Evolutionary conservation across 2,797 vertebrate species (phyloP).

Genomic region (Anguilla pacifica): DNA sequence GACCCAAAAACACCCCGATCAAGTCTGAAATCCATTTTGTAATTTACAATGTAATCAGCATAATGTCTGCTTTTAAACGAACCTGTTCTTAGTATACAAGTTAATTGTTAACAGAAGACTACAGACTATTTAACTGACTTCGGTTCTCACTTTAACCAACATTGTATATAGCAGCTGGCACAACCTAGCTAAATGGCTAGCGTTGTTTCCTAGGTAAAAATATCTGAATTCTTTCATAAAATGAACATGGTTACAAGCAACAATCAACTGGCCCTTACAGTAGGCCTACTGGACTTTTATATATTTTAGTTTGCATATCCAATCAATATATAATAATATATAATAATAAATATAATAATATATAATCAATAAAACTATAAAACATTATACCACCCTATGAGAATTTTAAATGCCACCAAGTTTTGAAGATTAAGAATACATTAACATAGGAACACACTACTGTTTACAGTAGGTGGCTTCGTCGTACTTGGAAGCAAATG

Average conservation of each 20-base stretch:
- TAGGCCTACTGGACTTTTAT: not conserved
- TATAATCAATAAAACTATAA: not conserved
- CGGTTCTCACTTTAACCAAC: conserved; percentile 8
- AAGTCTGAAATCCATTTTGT: not conserved
- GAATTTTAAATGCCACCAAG: not conserved
- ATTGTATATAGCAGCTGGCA: not conserved
- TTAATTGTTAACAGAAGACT: conserved; percentile 19
- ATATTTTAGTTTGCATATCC: not conserved
- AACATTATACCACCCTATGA: not conserved
- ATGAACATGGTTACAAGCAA: not conserved
- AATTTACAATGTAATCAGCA: conserved; percentile 24
- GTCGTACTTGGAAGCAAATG: not conserved
- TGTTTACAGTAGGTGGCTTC: not conserved
- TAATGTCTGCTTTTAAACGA: not conserved
- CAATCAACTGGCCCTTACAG: not conserved
- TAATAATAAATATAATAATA: no score
- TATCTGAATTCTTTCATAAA: not conserved
- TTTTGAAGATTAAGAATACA: not conserved
- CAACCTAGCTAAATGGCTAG: not conserved
- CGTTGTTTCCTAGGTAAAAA: not conserved
- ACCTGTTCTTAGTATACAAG: conserved; percentile 10
- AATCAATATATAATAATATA: not conserved
- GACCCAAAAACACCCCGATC: not conserved
- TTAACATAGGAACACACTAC: not conserved
- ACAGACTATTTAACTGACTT: not conserved